phyloP scores from a whole-genome alignment of 2,888 invertebrate species.

The Plagodis pulveraria region DNA sequence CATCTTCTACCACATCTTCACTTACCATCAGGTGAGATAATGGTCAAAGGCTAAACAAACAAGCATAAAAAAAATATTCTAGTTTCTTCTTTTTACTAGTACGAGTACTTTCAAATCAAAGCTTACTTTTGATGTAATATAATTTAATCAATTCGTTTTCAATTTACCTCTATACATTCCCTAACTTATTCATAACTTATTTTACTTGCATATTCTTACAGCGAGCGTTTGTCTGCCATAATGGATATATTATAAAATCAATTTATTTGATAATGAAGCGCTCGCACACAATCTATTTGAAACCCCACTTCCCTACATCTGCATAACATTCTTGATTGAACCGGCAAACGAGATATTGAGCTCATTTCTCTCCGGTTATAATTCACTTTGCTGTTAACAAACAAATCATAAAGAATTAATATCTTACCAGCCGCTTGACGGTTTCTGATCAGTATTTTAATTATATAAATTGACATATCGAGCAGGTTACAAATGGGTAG shows the following conservation, averaged over 20 bases:
- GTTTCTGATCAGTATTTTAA: too few species aligned
- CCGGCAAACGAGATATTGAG: slow-evolving; percentile 20
- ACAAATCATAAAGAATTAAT: not conserved
- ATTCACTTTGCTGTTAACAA: slow-evolving; percentile 5
- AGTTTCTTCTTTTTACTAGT: too few species aligned
- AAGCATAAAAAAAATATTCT: too few species aligned
- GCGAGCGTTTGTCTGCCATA: slow-evolving; percentile 35
- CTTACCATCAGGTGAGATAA: too few species aligned
- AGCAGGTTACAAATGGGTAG: too few species aligned
- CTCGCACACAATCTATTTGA: slow-evolving; percentile 47
- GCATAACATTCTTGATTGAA: slow-evolving; percentile 36
- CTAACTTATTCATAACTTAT: slow-evolving; percentile 22
- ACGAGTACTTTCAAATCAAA: too few species aligned
- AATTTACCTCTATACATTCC: not conserved
- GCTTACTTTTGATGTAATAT: not conserved
- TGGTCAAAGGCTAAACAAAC: too few species aligned
- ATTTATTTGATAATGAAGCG: slow-evolving; percentile 56
- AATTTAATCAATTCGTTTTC: not conserved
- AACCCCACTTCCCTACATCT: slow-evolving; percentile 46
- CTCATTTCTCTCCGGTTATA: slow-evolving; percentile 16
- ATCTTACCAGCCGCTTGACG: too few species aligned
- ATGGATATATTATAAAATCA: slow-evolving; percentile 50
- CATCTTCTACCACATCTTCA: too few species aligned
- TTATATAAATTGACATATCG: too few species aligned
- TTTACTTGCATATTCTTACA: slow-evolving; percentile 17